Evolutionary conservation across 2,113 vertebrate genomes (phyloP).

Genomic region (Ranitomeya imitator): DNA sequence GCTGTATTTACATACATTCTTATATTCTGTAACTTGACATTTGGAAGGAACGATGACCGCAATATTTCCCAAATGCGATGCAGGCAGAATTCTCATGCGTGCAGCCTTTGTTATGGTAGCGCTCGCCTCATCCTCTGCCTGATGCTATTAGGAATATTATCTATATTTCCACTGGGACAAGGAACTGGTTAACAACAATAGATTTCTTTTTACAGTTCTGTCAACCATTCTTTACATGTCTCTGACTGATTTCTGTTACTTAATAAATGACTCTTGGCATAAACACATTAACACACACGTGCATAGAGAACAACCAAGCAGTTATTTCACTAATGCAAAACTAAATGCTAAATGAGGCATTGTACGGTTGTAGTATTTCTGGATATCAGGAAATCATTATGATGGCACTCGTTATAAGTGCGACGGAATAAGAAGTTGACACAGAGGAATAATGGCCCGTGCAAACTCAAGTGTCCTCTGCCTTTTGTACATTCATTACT

Average conservation of each 20-base stretch:
- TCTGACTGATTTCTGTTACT: slow-evolving; percentile 17
- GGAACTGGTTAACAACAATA: slow-evolving; percentile 8
- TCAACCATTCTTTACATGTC: slow-evolving; percentile 39
- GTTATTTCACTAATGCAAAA: slow-evolving; percentile 46
- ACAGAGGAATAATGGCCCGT: slow-evolving; percentile 49
- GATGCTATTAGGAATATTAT: neutral
- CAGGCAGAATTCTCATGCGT: neutral
- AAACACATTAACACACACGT: slow-evolving; percentile 34
- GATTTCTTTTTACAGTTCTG: slow-evolving; percentile 1
- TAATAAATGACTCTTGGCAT: slow-evolving; percentile 43
- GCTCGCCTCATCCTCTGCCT: neutral
- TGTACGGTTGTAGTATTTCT: slow-evolving; percentile 10
- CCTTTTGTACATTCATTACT: slow-evolving; percentile 33
- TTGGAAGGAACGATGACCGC: neutral
- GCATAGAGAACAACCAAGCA: slow-evolving; percentile 29
- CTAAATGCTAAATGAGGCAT: slow-evolving; percentile 54
- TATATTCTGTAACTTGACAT: neutral
- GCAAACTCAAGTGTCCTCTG: slow-evolving; percentile 23
- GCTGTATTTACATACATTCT: neutral
- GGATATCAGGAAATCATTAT: slow-evolving; percentile 42
- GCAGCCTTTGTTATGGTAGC: neutral
- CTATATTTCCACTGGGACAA: no score
- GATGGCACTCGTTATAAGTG: slow-evolving; percentile 38
- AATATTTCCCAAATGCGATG: neutral
- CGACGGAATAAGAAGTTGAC: slow-evolving; percentile 49